Conservation (phyloP, 2,888 invertebrate genomes). For the Parnassius apollo region DNA sequence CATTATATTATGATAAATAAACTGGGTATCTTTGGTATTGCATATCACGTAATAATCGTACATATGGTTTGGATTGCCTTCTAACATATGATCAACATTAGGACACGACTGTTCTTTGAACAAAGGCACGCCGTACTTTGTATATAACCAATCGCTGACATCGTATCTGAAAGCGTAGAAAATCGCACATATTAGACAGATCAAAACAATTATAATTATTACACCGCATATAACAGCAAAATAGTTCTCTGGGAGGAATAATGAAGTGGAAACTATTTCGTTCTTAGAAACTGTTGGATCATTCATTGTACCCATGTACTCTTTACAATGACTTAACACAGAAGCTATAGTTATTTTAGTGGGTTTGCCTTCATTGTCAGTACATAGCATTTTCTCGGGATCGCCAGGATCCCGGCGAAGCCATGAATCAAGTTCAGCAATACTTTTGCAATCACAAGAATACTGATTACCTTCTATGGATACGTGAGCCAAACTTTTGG, state of each 20-base stretch:
- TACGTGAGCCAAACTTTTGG: constrained; percentile 83
- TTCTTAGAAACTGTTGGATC: constrained; percentile 72
- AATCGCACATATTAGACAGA: constrained; percentile 85
- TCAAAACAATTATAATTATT: constrained; percentile 84
- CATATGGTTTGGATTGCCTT: constrained; percentile 85
- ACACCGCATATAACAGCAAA: constrained; percentile 88
- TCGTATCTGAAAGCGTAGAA: constrained; percentile 89
- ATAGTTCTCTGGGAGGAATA: constrained; percentile 85
- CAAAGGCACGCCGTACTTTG: constrained; percentile 88
- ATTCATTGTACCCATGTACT: constrained; percentile 78
- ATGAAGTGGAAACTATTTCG: constrained; percentile 80
- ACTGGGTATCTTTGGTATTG: constrained; percentile 89
- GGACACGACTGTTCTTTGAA: constrained; percentile 87
- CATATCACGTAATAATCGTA: constrained; percentile 95
- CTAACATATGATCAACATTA: constrained; percentile 78
- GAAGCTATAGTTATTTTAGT: constrained; percentile 78
- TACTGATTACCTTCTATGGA: constrained; percentile 89
- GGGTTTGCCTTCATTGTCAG: constrained; percentile 78
- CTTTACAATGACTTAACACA: constrained; percentile 83
- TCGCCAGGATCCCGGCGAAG: constrained; percentile 84
- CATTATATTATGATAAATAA: constrained; percentile 84
- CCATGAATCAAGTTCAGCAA: constrained; percentile 86
- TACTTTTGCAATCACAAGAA: constrained; percentile 90
- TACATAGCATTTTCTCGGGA: constrained; percentile 86
- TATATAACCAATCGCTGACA: constrained; percentile 89